Percentiles rank a stretch among this genome's conserved stretches.
Evolutionary conservation across 1,140 invertebrate genomes (phyloP).

Genomic region (Drosophila asahinai): DNA sequence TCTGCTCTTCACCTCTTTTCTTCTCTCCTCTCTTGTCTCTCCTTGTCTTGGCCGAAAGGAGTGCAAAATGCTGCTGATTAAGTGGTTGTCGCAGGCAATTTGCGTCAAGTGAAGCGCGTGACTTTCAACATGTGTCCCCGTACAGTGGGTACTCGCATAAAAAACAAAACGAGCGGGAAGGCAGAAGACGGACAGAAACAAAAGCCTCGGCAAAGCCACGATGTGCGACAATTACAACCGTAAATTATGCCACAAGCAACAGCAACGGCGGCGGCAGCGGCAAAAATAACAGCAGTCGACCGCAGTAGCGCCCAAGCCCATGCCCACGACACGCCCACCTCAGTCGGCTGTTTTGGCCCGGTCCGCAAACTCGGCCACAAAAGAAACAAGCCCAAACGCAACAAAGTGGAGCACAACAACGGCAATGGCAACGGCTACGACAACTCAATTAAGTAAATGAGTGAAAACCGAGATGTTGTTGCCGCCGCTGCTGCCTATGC

Average conservation of each 20-base stretch:
- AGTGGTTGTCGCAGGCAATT: constrained; percentile 77
- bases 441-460: constrained; percentile 80
- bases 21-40: not conserved
- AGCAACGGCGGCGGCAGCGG: constrained; percentile 14
- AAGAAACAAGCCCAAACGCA: constrained; percentile 49
- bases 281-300: constrained; percentile 28
- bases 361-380: constrained; percentile 51
- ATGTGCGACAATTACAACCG: constrained; percentile 75
- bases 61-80: constrained; percentile 73
- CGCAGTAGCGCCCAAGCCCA: not conserved
- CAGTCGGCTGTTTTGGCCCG: constrained; percentile 17
- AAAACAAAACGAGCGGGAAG: constrained; percentile 21
- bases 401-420: constrained; percentile 56
- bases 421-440: constrained; percentile 29
- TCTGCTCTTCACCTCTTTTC: not conserved
- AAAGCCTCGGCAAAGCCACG: constrained; percentile 53
- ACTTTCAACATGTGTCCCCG: constrained; percentile 67
- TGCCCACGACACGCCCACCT: constrained; percentile 15
- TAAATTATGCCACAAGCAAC: constrained; percentile 75
- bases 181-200: constrained; percentile 31
- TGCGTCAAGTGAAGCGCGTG: constrained; percentile 71
- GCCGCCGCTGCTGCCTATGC: constrained; percentile 18
- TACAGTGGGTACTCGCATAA: constrained; percentile 26
- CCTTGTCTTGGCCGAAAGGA: constrained; percentile 35
- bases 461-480: constrained; percentile 58